phyloP scores from a whole-genome alignment of 2,888 invertebrate species.

The Dinocampus coccinellae region DNA sequence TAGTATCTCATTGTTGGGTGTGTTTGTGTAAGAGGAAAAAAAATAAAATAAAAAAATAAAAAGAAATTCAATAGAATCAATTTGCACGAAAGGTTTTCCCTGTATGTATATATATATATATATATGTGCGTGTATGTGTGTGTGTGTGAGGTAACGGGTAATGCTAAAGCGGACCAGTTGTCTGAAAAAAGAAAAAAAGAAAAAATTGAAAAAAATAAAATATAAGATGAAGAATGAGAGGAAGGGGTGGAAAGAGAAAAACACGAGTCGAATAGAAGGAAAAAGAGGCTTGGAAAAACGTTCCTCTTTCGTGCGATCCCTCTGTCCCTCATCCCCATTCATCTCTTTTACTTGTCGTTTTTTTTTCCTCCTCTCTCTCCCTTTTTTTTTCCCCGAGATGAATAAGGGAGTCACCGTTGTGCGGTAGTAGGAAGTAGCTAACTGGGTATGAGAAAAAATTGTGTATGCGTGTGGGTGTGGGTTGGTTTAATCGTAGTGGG shows the following conservation, averaged over 20 bases:
- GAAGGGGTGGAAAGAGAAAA: conserved; percentile 17
- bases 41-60: too few species aligned
- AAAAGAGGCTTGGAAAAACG: conserved; percentile 37
- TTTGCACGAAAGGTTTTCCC: conserved; percentile 10
- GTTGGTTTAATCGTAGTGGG: conserved; percentile 51
- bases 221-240: too few species aligned
- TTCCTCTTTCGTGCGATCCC: conserved; percentile 31
- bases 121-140: too few species aligned
- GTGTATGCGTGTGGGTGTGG: background rate
- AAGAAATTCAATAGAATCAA: conserved; percentile 2
- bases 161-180: conserved; percentile 13
- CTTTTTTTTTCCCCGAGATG: conserved; percentile 46
- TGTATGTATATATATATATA: conserved; percentile 3
- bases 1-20: background rate
- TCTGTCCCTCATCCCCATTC: background rate
- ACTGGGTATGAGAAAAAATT: conserved; percentile 11
- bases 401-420: conserved; percentile 50
- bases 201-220: too few species aligned
- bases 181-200: conserved; percentile 29
- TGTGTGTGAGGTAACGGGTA: conserved; percentile 1
- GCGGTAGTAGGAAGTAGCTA: conserved; percentile 16
- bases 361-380: conserved; percentile 39
- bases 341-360: too few species aligned
- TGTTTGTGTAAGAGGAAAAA: background rate
- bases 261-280: background rate